Percentiles rank a stretch among this genome's conserved stretches.
These are phyloP conservation scores for Epicauta chinensis DNA, from an alignment of 1,140 invertebrate species.

Conservation along the genomic window DNA sequence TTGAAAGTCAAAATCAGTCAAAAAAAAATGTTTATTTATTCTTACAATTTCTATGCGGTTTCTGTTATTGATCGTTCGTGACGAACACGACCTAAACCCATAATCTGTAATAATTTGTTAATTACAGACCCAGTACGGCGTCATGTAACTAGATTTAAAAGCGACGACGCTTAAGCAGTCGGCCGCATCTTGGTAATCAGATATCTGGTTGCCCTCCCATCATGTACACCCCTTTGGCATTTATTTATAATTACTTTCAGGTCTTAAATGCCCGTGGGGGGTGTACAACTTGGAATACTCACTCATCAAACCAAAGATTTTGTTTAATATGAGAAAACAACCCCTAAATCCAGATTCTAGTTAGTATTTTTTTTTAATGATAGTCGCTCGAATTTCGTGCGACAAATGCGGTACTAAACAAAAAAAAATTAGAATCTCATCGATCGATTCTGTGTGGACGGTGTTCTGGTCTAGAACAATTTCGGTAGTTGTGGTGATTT, in stretches of 20 bases:
- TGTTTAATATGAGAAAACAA: too few relatives aligned
- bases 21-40: too few relatives aligned
- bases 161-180: constrained; percentile 29
- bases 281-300: constrained; percentile 8
- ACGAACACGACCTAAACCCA: neutral
- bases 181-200: constrained; percentile 34
- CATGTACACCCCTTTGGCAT: constrained; percentile 25
- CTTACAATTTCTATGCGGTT: too few relatives aligned
- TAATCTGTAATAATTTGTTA: constrained; percentile 25
- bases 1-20: too few relatives aligned
- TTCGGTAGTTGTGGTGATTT: too few relatives aligned
- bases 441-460: too few relatives aligned
- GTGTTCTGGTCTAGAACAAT: too few relatives aligned
- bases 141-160: constrained; percentile 27
- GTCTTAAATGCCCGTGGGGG: constrained; percentile 34
- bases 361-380: constrained; percentile 10
- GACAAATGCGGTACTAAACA: too few relatives aligned
- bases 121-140: constrained; percentile 21
- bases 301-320: too few relatives aligned
- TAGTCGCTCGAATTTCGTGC: too few relatives aligned
- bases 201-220: constrained; percentile 27
- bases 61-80: too few relatives aligned
- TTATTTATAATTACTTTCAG: constrained; percentile 38
- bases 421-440: too few relatives aligned
- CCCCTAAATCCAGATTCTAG: constrained; percentile 9